Evolutionary conservation across 2,113 vertebrate genomes (phyloP).

Genomic region (Microcebus griseorufus): DNA sequence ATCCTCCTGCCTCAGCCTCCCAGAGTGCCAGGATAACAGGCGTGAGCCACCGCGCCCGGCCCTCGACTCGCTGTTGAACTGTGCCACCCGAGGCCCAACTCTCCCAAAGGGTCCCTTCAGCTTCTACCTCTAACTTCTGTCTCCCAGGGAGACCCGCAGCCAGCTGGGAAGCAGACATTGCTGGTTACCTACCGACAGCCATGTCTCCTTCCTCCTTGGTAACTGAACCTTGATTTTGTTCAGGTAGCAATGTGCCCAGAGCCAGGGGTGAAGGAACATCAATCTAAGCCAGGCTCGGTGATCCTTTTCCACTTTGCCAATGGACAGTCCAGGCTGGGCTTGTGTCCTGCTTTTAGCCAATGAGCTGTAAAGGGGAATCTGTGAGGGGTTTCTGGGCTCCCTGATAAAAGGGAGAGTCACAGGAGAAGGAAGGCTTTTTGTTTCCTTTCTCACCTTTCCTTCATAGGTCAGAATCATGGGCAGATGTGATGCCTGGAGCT

Average conservation of each 20-base stretch:
- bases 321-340: rapidly evolving
- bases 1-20: no score
- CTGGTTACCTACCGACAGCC: background rate
- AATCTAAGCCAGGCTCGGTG: background rate
- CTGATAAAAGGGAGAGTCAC: background rate
- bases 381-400: background rate
- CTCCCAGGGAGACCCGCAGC: background rate
- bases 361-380: background rate
- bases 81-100: background rate
- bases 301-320: background rate
- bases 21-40: no score
- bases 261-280: background rate
- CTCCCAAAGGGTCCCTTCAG: background rate
- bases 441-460: background rate
- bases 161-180: background rate
- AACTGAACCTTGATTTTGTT: background rate
- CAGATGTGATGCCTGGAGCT: background rate
- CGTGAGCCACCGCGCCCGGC: no score
- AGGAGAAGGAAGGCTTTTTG: background rate
- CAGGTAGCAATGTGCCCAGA: background rate
- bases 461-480: background rate
- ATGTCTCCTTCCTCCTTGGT: background rate
- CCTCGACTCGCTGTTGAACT: background rate
- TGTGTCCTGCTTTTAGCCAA: background rate
- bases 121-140: background rate